Conservation (phyloP, 2,113 vertebrate genomes). For the Nycticebus coucang region DNA sequence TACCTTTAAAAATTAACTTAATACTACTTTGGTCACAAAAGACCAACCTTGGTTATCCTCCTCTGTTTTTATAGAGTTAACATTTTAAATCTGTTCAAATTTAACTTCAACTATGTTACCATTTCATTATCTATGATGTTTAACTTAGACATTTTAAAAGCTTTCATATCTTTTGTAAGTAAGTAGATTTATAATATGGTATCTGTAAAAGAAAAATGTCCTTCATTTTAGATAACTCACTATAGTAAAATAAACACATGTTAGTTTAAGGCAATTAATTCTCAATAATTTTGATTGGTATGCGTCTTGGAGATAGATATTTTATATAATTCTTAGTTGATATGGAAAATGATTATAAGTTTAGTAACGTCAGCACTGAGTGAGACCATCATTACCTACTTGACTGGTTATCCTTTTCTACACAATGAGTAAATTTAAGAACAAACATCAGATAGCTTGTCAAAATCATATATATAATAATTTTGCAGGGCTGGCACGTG, state of each 20-base stretch:
- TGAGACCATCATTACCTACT: background rate
- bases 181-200: background rate
- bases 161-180: background rate
- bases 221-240: conserved; percentile 11
- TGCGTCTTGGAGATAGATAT: background rate
- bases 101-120: background rate
- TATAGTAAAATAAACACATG: conserved; percentile 18
- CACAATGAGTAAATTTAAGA: background rate
- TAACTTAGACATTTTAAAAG: background rate
- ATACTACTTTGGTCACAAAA: background rate
- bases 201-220: background rate
- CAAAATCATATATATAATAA: background rate
- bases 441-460: background rate
- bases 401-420: conserved; percentile 36
- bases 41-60: background rate
- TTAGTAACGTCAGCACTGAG: conserved; percentile 17
- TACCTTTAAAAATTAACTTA: conserved; percentile 36
- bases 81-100: background rate
- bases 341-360: background rate
- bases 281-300: conserved; percentile 16
- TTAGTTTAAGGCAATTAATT: conserved; percentile 27
- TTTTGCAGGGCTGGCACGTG: background rate
- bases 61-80: background rate
- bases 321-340: conserved; percentile 57
- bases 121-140: conserved; percentile 34